These are phyloP conservation scores for Okapia johnstoni DNA, from an alignment of 2,113 vertebrate species.

Conservation along the genomic window DNA sequence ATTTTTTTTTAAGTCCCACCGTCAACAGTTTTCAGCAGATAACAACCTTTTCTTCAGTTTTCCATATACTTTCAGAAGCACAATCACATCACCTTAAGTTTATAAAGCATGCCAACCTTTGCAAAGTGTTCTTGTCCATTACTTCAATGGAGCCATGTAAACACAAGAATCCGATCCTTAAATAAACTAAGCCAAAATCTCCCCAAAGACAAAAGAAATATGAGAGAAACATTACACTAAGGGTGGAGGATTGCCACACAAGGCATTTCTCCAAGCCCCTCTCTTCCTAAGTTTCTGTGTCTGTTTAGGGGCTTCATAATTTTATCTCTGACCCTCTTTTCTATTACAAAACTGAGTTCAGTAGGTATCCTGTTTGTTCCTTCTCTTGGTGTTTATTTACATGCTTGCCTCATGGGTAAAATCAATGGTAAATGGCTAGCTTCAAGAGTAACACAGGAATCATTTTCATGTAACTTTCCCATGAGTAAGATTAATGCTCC, in stretches of 20 bases:
- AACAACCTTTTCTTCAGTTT: neutral
- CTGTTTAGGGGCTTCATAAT: neutral
- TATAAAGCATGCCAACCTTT: neutral
- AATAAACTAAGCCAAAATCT: neutral
- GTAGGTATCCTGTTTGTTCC: neutral
- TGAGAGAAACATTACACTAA: neutral
- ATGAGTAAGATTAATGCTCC: neutral
- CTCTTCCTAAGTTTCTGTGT: neutral
- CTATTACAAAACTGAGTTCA: neutral
- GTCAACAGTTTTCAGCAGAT: neutral
- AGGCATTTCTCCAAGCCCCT: neutral
- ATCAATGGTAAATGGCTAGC: conserved; percentile 6
- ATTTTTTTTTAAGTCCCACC: neutral
- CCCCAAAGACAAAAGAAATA: neutral
- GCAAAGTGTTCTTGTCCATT: neutral
- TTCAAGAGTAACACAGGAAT: conserved; percentile 27
- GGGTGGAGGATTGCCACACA: neutral
- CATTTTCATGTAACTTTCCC: neutral
- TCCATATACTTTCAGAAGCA: neutral
- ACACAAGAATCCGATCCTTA: neutral
- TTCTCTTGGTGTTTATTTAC: conserved; percentile 12
- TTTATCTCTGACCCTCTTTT: neutral
- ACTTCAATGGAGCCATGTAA: neutral
- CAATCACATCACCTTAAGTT: neutral
- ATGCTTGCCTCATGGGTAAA: neutral